phyloP scores from a whole-genome alignment of 2,113 vertebrate genomes.

The Leuciscus idus region DNA sequence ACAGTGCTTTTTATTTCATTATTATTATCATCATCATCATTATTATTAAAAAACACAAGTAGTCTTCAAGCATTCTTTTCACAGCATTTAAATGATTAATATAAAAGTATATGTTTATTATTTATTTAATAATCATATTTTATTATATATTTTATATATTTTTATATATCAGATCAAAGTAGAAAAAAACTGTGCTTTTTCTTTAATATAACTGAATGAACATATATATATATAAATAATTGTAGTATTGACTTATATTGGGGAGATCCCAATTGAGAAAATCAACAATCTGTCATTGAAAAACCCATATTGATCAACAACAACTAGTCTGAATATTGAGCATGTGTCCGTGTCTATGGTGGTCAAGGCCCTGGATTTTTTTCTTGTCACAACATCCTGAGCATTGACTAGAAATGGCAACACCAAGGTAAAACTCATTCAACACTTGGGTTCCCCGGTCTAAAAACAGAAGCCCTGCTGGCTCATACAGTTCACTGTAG shows the following conservation, averaged over 20 bases:
- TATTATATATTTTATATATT: too few relatives aligned
- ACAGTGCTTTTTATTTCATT: too few relatives aligned
- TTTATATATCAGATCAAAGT: too few relatives aligned
- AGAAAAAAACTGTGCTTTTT: not conserved
- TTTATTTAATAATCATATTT: too few relatives aligned
- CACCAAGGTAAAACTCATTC: constrained; percentile 49
- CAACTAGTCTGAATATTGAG: not conserved
- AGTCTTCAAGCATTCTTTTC: too few relatives aligned
- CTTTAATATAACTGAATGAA: not conserved
- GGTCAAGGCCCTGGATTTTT: not conserved
- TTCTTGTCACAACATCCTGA: constrained; percentile 15
- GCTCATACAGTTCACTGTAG: constrained; percentile 46
- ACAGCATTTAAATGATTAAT: too few relatives aligned
- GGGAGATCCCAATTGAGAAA: not conserved
- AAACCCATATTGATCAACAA: not conserved
- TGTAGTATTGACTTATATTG: not conserved
- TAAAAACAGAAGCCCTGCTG: constrained; percentile 66
- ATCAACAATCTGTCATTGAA: not conserved
- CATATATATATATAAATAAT: not conserved
- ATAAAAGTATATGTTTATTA: too few relatives aligned
- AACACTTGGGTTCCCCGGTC: constrained; percentile 55
- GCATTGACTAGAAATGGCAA: not conserved
- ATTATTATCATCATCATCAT: too few relatives aligned
- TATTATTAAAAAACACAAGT: too few relatives aligned
- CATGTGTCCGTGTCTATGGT: not conserved